Conservation (phyloP, 2,797 vertebrate species). For the Myotis findleyi region DNA sequence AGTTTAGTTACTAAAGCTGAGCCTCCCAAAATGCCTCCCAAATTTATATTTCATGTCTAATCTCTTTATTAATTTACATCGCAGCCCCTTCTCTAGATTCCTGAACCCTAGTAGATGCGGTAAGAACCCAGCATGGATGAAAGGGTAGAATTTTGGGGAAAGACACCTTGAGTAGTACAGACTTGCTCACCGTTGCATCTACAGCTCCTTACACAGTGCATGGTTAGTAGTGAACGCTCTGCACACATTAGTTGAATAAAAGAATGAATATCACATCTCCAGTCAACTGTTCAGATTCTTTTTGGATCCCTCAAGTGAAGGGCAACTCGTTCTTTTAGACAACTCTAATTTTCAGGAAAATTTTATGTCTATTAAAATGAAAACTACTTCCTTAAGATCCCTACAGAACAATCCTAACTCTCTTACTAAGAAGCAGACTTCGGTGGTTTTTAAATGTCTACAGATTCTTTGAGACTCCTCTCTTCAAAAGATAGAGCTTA, state of each 20-base stretch:
- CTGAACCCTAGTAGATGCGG: too few species aligned
- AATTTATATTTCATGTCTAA: too few species aligned
- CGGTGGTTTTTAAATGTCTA: background rate
- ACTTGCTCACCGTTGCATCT: background rate
- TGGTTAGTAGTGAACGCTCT: background rate
- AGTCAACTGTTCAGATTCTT: background rate
- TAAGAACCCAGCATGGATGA: too few species aligned
- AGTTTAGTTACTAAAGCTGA: too few species aligned
- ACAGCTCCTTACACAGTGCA: constrained; percentile 40
- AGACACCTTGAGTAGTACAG: too few species aligned
- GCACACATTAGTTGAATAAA: background rate
- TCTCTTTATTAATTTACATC: too few species aligned
- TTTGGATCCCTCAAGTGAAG: background rate
- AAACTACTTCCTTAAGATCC: background rate
- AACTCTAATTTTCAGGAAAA: background rate
- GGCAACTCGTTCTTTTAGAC: background rate
- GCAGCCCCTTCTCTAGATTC: too few species aligned
- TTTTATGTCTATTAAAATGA: background rate
- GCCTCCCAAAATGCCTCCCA: too few species aligned
- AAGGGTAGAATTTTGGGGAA: too few species aligned
- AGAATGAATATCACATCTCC: constrained; percentile 56
- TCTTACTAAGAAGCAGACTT: background rate
- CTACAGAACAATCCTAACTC: background rate
- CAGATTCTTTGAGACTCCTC: background rate
- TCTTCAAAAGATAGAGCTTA: background rate